Conservation (phyloP, 2,113 vertebrate genomes). For the Microcebus griseorufus region DNA sequence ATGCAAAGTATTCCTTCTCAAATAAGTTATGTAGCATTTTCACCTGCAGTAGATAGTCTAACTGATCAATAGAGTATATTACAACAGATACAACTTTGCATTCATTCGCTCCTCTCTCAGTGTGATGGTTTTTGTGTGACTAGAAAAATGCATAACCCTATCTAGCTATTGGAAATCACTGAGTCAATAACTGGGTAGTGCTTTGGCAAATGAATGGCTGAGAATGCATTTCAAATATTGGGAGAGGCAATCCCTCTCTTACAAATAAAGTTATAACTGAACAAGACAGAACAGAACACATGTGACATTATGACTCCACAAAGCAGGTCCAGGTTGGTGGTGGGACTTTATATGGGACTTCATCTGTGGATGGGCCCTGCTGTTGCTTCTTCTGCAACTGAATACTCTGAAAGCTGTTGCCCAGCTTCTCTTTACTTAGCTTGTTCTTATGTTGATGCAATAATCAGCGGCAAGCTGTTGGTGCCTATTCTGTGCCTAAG, state of each 20-base stretch:
- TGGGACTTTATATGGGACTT: not conserved
- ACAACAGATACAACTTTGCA: not conserved
- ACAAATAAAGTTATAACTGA: not conserved
- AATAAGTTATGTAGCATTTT: not conserved
- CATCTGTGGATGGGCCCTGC: fast-evolving
- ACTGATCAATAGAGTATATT: not conserved
- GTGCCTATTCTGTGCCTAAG: not conserved
- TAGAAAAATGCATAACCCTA: not conserved
- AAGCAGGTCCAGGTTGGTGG: not conserved
- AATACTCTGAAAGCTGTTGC: not conserved
- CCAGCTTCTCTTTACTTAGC: not conserved
- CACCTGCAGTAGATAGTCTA: not conserved
- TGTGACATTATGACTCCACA: not conserved
- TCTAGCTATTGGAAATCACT: not conserved
- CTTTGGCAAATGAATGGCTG: not conserved
- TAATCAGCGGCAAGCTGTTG: not conserved
- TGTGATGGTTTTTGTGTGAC: not conserved
- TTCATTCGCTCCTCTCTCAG: not conserved
- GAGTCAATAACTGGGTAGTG: not conserved
- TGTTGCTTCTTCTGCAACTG: too few relatives aligned
- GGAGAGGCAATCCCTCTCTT: not conserved
- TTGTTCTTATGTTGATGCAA: not conserved
- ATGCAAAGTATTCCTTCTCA: not conserved
- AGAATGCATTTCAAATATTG: conserved; percentile 36
- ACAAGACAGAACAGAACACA: not conserved